Conservation (phyloP, 2,888 invertebrate genomes). For the Drosophila algonquin region DNA sequence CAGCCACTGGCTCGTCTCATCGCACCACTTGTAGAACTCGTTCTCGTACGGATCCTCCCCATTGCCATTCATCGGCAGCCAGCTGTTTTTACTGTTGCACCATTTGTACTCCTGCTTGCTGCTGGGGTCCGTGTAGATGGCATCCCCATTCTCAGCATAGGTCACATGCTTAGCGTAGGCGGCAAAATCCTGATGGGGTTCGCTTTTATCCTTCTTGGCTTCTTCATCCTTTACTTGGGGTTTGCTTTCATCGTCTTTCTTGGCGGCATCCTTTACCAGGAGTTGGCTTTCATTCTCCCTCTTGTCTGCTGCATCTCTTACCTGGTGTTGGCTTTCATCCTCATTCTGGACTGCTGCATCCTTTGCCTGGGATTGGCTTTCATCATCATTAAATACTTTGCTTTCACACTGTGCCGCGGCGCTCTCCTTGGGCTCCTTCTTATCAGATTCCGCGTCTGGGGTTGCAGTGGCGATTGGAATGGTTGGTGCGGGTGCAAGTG, state of each 20-base stretch:
- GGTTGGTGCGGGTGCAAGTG: neutral
- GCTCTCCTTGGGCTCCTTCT: neutral
- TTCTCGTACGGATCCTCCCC: conserved; percentile 83
- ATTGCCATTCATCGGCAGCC: conserved; percentile 82
- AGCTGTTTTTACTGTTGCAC: conserved; percentile 85
- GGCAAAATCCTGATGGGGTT: conserved; percentile 61
- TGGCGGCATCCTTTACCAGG: neutral
- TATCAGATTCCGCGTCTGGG: conserved; percentile 5
- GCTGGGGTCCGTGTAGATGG: conserved; percentile 90
- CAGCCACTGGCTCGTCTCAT: conserved; percentile 85
- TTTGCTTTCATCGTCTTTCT: neutral
- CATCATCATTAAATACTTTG: neutral
- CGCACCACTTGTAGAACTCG: conserved; percentile 83
- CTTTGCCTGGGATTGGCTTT: neutral
- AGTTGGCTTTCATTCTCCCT: conserved; percentile 15
- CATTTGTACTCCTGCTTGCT: conserved; percentile 88
- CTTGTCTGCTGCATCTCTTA: neutral
- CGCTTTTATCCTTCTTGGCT: conserved; percentile 20
- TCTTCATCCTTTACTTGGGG: conserved; percentile 12
- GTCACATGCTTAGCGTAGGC: conserved; percentile 86
- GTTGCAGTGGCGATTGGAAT: neutral
- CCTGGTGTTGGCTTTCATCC: conserved; percentile 18
- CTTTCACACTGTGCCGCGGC: conserved; percentile 5
- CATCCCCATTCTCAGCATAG: conserved; percentile 88
- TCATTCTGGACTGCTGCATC: conserved; percentile 31